Evolutionary conservation across 2,888 invertebrate species (phyloP).

Genomic region (Bruchidius siliquastri): DNA sequence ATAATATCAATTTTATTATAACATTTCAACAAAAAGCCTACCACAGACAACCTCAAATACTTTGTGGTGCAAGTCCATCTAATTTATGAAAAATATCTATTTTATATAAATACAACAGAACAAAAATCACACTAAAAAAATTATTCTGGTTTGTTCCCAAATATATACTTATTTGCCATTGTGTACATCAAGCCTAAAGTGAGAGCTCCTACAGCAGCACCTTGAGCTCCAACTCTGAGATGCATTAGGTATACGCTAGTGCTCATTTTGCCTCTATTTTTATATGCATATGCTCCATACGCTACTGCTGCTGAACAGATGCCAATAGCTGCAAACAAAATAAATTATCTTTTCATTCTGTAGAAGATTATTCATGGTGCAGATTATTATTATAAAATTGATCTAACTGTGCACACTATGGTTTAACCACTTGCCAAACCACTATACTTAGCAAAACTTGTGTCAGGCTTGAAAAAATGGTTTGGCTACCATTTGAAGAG

Average conservation of each 20-base stretch:
- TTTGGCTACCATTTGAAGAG: too few species aligned
- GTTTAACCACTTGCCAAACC: too few species aligned
- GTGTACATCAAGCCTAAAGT: slow-evolving; percentile 68
- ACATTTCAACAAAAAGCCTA: background rate
- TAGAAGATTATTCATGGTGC: too few species aligned
- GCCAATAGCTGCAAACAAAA: slow-evolving; percentile 56
- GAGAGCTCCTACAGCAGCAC: slow-evolving; percentile 71
- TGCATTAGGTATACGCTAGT: slow-evolving; percentile 81
- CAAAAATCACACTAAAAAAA: background rate
- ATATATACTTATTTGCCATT: slow-evolving; percentile 43
- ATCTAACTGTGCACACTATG: too few species aligned
- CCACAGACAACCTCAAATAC: background rate
- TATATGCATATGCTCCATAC: slow-evolving; percentile 71
- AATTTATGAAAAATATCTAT: background rate
- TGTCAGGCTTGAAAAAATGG: too few species aligned
- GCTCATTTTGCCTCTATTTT: slow-evolving; percentile 69
- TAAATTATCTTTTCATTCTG: too few species aligned
- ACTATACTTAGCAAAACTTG: too few species aligned
- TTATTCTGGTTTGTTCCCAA: background rate
- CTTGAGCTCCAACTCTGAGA: slow-evolving; percentile 82
- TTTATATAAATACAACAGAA: background rate
- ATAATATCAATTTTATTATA: too few species aligned
- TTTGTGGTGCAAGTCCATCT: background rate
- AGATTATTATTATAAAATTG: too few species aligned
- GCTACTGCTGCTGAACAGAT: slow-evolving; percentile 61